phyloP scores from a whole-genome alignment of 1,140 invertebrate species.

The Danaus plexippus region DNA sequence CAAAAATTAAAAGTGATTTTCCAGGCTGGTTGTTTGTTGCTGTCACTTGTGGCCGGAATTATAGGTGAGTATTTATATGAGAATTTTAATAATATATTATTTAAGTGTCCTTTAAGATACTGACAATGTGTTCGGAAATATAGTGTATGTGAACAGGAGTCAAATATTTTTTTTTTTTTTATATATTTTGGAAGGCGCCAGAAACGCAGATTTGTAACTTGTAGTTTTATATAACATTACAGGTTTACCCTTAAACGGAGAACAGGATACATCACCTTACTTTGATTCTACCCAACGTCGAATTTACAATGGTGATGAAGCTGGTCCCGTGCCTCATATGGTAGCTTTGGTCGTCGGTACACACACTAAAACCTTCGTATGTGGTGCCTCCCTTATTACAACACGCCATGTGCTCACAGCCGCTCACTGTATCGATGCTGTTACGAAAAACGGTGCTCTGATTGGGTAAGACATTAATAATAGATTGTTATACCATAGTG shows the following conservation, averaged over 20 bases:
- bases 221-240: too few relatives aligned
- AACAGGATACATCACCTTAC: slow-evolving; percentile 33
- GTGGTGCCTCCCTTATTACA: slow-evolving; percentile 20
- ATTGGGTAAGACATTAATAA: slow-evolving; percentile 46
- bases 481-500: slow-evolving; percentile 73
- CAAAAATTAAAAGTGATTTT: too few relatives aligned
- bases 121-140: too few relatives aligned
- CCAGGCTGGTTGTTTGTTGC: too few relatives aligned
- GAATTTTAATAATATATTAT: too few relatives aligned
- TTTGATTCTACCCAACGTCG: slow-evolving; percentile 31
- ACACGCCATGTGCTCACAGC: slow-evolving; percentile 12
- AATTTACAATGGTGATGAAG: slow-evolving; percentile 38
- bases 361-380: slow-evolving; percentile 29
- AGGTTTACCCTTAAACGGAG: slow-evolving; percentile 25
- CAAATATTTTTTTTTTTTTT: slow-evolving; percentile 27
- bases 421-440: slow-evolving; percentile 13
- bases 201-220: slow-evolving; percentile 5
- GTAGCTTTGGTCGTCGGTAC: slow-evolving; percentile 35
- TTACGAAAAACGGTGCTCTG: slow-evolving; percentile 65
- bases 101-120: too few relatives aligned
- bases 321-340: slow-evolving; percentile 43
- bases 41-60: too few relatives aligned
- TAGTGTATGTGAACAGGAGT: too few relatives aligned
- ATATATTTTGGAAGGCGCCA: slow-evolving; percentile 33
- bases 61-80: too few relatives aligned